Conservation (phyloP, 2,113 vertebrate species). For the Centropus bengalensis region DNA sequence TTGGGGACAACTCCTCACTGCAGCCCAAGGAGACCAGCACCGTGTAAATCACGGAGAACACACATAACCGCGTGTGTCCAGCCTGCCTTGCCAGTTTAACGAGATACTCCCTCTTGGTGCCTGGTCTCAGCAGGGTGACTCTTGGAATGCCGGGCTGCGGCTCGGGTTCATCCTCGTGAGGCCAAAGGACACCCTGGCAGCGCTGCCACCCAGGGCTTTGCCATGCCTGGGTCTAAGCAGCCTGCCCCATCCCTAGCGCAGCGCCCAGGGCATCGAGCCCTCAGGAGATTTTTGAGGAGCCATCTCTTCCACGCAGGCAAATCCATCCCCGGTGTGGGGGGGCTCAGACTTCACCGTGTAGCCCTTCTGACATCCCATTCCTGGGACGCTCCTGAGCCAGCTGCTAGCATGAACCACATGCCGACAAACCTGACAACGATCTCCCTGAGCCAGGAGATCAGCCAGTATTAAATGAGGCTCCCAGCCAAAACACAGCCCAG, state of each 20-base stretch:
- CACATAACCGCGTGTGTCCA: neutral
- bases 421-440: neutral
- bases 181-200: neutral
- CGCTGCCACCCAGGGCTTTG: neutral
- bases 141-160: fast-evolving
- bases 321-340: too few relatives aligned
- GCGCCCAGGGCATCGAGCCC: neutral
- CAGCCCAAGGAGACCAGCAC: neutral
- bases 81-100: neutral
- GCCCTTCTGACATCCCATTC: neutral
- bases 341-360: neutral
- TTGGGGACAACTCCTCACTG: neutral
- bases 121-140: neutral
- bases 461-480: neutral
- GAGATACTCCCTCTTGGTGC: neutral
- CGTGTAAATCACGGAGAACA: neutral
- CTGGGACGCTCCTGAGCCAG: neutral
- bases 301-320: neutral
- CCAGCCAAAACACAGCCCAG: neutral
- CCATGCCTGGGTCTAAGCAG: neutral
- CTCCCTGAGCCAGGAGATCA: neutral
- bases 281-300: neutral
- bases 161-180: neutral
- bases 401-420: too few relatives aligned
- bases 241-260: neutral